Conservation (phyloP, 2,797 vertebrate species). For the Lagodon rhomboides region DNA sequence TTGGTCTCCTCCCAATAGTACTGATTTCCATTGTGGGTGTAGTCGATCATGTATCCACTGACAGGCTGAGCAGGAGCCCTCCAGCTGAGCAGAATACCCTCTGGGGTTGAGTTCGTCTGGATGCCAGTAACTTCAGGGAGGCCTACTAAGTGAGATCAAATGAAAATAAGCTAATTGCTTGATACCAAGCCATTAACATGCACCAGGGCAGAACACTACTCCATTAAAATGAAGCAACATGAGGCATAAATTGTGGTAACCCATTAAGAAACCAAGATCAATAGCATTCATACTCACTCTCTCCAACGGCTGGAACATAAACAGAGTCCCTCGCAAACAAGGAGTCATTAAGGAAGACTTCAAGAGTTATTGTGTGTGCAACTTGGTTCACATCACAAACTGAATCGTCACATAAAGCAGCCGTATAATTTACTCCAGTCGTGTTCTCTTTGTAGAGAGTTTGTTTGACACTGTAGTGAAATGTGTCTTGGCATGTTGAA, state of each 20-base stretch:
- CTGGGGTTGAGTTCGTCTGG: background rate
- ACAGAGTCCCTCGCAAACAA: constrained; percentile 50
- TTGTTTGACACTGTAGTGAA: constrained; percentile 44
- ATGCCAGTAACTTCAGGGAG: constrained; percentile 61
- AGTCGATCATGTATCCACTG: constrained; percentile 78
- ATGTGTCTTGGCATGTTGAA: constrained; percentile 57
- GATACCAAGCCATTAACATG: background rate
- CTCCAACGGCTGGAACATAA: constrained; percentile 68
- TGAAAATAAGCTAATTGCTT: background rate
- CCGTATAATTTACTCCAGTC: background rate
- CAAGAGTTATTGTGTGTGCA: constrained; percentile 61
- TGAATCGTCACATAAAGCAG: constrained; percentile 12
- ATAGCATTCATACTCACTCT: constrained; percentile 67
- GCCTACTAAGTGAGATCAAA: constrained; percentile 45
- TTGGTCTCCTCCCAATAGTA: constrained; percentile 71
- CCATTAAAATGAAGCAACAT: constrained; percentile 16
- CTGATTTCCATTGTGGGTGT: constrained; percentile 67
- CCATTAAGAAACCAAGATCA: constrained; percentile 18
- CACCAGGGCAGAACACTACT: background rate
- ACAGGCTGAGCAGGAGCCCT: constrained; percentile 49
- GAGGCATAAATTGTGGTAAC: background rate
- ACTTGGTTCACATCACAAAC: constrained; percentile 54
- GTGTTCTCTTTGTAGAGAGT: background rate
- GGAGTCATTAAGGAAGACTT: constrained; percentile 14
- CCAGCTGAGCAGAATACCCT: constrained; percentile 73